These are phyloP conservation scores for Diogma glabrata DNA, from an alignment of 2,888 invertebrate genomes.

Conservation along the genomic window DNA sequence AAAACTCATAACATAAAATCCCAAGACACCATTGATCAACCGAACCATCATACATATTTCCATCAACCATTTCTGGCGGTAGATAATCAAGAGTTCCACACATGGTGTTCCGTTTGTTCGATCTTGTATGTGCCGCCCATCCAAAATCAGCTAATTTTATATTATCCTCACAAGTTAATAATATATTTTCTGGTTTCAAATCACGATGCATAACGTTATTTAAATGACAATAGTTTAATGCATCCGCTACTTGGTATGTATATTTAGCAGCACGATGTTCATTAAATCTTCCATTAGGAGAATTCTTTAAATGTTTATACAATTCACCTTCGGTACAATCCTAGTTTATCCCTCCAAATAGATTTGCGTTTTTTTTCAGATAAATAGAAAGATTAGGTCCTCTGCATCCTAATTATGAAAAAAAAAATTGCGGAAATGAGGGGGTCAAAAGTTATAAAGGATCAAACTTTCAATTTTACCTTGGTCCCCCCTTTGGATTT, in stretches of 20 bases:
- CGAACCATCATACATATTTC: constrained; percentile 64
- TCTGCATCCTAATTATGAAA: no score
- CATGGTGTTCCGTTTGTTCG: constrained; percentile 70
- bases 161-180: constrained; percentile 63
- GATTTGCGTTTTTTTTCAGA: no score
- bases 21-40: constrained; percentile 96
- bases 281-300: constrained; percentile 50
- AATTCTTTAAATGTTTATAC: constrained; percentile 60
- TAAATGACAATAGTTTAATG: constrained; percentile 75
- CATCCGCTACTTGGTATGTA: constrained; percentile 82
- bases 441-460: no score
- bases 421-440: no score
- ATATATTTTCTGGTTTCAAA: constrained; percentile 84
- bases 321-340: constrained; percentile 79
- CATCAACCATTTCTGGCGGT: constrained; percentile 92
- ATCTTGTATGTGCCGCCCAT: constrained; percentile 89
- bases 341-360: no score
- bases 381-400: no score
- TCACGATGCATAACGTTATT: constrained; percentile 85
- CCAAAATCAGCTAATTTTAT: constrained; percentile 88
- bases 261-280: constrained; percentile 62
- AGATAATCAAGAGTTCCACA: constrained; percentile 94
- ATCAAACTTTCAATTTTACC: no score
- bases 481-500: no score
- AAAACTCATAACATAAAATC: constrained; percentile 81